Evolutionary conservation across 2,888 invertebrate species (phyloP).

Genomic region (Tenthredo amoena): DNA sequence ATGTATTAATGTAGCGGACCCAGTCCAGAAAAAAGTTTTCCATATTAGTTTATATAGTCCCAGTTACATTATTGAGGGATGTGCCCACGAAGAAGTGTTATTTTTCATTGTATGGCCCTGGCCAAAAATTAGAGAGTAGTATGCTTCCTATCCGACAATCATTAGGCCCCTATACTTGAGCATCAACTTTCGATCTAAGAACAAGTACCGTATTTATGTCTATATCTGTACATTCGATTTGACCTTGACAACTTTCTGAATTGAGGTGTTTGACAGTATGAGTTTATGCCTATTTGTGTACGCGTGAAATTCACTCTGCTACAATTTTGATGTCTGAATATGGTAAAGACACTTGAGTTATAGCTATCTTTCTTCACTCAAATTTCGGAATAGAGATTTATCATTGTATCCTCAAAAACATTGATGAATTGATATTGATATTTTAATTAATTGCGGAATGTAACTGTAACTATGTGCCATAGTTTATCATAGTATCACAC

Average conservation of each 20-base stretch:
- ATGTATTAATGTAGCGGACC: no score
- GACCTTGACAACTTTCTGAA: neutral
- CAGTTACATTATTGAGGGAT: neutral
- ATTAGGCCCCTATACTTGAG: slow-evolving; percentile 2
- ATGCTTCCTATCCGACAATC: neutral
- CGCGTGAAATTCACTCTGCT: neutral
- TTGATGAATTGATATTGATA: slow-evolving; percentile 6
- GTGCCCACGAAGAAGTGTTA: neutral
- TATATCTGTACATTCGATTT: neutral
- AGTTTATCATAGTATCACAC: slow-evolving; percentile 32
- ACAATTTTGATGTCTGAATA: slow-evolving; percentile 5
- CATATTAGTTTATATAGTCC: neutral
- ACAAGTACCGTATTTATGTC: neutral
- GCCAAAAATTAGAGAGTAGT: neutral
- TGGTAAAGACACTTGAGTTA: neutral
- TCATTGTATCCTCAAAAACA: neutral
- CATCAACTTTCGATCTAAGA: neutral
- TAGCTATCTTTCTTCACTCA: neutral
- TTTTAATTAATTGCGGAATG: slow-evolving; percentile 23
- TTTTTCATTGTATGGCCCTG: neutral
- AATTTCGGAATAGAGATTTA: neutral
- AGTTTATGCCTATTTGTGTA: neutral
- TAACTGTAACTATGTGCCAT: slow-evolving; percentile 19
- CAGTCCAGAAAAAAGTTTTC: neutral
- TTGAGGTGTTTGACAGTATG: neutral